Evolutionary conservation across 2,888 invertebrate species (phyloP).

Genomic region (Hedychridium roseum): DNA sequence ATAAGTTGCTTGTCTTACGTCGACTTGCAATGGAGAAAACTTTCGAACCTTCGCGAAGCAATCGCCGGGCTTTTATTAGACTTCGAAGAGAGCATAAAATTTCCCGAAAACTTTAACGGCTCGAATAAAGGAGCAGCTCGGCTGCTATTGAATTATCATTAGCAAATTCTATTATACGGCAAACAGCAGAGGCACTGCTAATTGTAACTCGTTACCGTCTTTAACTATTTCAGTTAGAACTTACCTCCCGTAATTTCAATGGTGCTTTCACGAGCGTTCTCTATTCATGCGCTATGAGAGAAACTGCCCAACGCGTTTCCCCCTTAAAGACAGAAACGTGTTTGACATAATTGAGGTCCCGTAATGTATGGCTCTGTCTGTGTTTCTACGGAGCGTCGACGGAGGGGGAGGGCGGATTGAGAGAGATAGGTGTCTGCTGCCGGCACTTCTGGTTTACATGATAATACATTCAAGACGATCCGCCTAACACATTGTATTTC

Average conservation of each 20-base stretch:
- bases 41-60: conserved; percentile 4
- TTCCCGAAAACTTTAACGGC: conserved; percentile 4
- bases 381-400: too few species aligned
- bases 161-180: conserved; percentile 34
- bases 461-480: too few species aligned
- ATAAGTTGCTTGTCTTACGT: too few species aligned
- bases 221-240: conserved; percentile 56
- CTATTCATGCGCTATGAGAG: conserved; percentile 52
- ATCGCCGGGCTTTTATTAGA: too few species aligned
- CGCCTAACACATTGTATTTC: too few species aligned
- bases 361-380: too few species aligned
- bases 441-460: too few species aligned
- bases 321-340: conserved; percentile 50
- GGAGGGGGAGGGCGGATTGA: background rate
- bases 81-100: conserved; percentile 2
- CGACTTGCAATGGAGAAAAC: too few species aligned
- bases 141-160: conserved; percentile 37
- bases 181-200: conserved; percentile 34
- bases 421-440: too few species aligned
- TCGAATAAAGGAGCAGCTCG: conserved; percentile 16
- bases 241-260: conserved; percentile 50
- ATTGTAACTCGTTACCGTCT: conserved; percentile 55
- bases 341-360: conserved; percentile 47
- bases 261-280: conserved; percentile 50
- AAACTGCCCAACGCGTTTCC: conserved; percentile 47